These are phyloP conservation scores for Numida meleagris DNA, from an alignment of 2,113 vertebrate species.

Conservation along the genomic window DNA sequence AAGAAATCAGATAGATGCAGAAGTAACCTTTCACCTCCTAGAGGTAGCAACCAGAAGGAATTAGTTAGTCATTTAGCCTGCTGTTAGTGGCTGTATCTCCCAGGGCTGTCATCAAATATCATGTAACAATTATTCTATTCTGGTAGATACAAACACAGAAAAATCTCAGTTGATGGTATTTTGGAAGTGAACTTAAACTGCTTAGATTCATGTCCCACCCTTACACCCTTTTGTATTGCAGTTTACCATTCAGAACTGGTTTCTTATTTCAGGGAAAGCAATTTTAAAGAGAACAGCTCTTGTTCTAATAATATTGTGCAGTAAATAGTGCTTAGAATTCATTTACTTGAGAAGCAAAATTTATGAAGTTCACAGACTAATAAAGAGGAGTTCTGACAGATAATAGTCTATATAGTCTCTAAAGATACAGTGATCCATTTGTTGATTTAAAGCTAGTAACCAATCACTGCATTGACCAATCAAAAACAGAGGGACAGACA, in stretches of 20 bases:
- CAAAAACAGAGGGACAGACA: not conserved
- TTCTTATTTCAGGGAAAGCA: not conserved
- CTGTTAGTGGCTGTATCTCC: slow-evolving; percentile 57
- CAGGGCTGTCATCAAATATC: slow-evolving; percentile 75
- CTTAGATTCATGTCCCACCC: not conserved
- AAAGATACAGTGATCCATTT: not conserved
- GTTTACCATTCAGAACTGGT: slow-evolving; percentile 22
- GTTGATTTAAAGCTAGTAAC: not conserved
- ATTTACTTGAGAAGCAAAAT: not conserved
- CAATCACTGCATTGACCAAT: not conserved
- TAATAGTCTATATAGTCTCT: not conserved
- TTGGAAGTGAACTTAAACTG: slow-evolving; percentile 48
- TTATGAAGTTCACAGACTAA: not conserved
- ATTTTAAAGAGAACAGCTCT: not conserved
- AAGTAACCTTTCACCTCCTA: slow-evolving; percentile 71
- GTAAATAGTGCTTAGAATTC: slow-evolving; percentile 6
- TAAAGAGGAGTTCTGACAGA: not conserved
- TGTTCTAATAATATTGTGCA: not conserved
- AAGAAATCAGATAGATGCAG: slow-evolving; percentile 63
- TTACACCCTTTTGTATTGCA: not conserved
- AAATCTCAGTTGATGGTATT: slow-evolving; percentile 62
- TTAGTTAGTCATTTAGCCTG: slow-evolving; percentile 68
- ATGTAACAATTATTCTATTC: slow-evolving; percentile 67
- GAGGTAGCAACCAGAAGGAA: slow-evolving; percentile 74
- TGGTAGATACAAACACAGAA: slow-evolving; percentile 65